These are phyloP conservation scores for Henricia sp. DNA, from an alignment of 53 echinoderm and acorn worm genomes.

Conservation along the genomic window DNA sequence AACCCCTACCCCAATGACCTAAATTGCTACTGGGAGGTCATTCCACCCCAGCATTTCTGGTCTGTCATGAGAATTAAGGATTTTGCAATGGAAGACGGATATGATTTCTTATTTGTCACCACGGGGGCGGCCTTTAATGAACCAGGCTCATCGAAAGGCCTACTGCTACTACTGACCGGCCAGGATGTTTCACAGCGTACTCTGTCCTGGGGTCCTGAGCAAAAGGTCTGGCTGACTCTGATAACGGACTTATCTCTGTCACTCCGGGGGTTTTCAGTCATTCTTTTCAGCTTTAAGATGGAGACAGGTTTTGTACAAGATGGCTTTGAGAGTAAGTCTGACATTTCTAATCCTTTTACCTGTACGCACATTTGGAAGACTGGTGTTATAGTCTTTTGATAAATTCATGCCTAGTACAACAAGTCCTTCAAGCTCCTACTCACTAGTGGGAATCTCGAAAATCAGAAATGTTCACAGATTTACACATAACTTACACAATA, in stretches of 20 bases:
- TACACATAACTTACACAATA: no score
- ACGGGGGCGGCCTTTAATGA: neutral
- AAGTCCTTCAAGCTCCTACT: no score
- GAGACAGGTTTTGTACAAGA: neutral
- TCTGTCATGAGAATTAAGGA: neutral
- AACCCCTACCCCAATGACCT: neutral
- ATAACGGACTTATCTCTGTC: neutral
- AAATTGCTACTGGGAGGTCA: neutral
- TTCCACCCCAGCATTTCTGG: neutral
- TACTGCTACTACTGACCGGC: neutral
- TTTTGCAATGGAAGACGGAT: neutral
- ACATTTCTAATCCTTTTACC: no score
- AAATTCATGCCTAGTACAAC: no score
- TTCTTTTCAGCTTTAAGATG: neutral
- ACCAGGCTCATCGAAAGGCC: neutral
- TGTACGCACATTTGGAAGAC: neutral
- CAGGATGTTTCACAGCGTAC: neutral
- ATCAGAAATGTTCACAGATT: no score
- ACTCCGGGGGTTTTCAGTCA: neutral
- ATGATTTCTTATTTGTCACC: neutral
- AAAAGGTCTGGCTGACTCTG: neutral
- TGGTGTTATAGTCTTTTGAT: no score
- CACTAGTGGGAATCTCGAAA: no score
- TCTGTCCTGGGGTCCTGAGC: neutral
- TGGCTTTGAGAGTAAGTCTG: neutral